Evolutionary conservation across 2,797 vertebrate genomes (phyloP).

Genomic region (Xenentodon cancila): DNA sequence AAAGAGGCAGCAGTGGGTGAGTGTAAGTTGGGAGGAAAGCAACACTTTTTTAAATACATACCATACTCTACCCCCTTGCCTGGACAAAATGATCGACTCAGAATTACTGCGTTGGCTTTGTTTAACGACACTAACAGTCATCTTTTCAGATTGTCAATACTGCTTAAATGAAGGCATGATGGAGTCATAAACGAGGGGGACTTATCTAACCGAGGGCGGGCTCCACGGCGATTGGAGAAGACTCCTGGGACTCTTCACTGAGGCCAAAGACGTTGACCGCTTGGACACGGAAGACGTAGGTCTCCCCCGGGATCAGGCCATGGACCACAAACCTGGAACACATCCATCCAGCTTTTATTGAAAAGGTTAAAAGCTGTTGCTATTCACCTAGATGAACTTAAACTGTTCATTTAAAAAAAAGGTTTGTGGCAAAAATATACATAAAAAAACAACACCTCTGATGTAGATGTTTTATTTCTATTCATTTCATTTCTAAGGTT

Average conservation of each 20-base stretch:
- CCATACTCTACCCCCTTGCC: conserved; percentile 71
- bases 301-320: conserved; percentile 89
- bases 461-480: too few relatives aligned
- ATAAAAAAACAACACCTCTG: too few relatives aligned
- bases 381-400: not conserved
- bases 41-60: conserved; percentile 62
- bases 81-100: conserved; percentile 55
- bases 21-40: conserved; percentile 55
- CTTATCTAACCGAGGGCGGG: conserved; percentile 88
- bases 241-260: conserved; percentile 96
- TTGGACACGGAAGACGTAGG: conserved; percentile 93
- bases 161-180: not conserved
- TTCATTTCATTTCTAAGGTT: too few relatives aligned
- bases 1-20: conserved; percentile 17
- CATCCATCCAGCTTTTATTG: not conserved
- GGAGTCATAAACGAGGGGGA: rapidly evolving
- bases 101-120: conserved; percentile 7
- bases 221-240: conserved; percentile 88
- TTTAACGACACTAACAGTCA: not conserved
- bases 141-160: not conserved
- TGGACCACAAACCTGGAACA: conserved; percentile 92
- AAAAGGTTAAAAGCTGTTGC: not conserved
- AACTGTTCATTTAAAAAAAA: not conserved
- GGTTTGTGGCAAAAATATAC: too few relatives aligned
- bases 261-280: conserved; percentile 90